Base-by-base conservation (phyloP, 2,888 invertebrate species). In the Acronicta leporina region DNA sequence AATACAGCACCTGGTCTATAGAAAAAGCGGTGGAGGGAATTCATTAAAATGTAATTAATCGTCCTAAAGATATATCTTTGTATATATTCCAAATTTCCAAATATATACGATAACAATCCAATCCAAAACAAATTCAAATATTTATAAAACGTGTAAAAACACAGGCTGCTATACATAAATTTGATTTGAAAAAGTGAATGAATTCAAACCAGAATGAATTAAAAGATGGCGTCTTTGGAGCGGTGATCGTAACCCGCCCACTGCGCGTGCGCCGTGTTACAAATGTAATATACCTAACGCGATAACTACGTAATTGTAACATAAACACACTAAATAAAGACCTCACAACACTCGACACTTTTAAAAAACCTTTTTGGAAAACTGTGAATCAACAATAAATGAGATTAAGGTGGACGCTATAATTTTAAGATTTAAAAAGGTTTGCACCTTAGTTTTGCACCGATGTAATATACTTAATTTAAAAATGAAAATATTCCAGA, bases 271-370 rank as follows among this genome's bases (percentile, higher is more conserved):
- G 54, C 60, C 46, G 50, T 53, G 54, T 64, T 44, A 46, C 60
- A 38, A 33, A 38, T n/a, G 38, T 38, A 40, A 63, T 47, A 71
- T 62, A 77, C 64, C 72, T 65, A 71, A 68, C 68, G 64, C 55
- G 60, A 74, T 77, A 74, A 75, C 53, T 74, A 77, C 75, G 64
- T 75, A 74, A 71, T 75, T 77, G 71, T 71, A 75, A 67, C 63
- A 77, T 75, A 77, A 77, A 75, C 51, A 77, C 67, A 64, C 63
- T 66, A 75, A 77, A 77, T 73, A 73, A 77, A 75, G 75, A 77
- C 67, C 62, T 62, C 61, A 70, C 74, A 73, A 57, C 45, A 60
- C 20, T 47, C 42, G 55, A 53, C 60, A 56, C 47, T 52, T 33
- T 44, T 48, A 48, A 42, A 66, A 60, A 44, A 43, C 55, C 52